Base-by-base conservation (phyloP, 2,888 invertebrate genomes). In the Ommatoiulus sabulosus region DNA sequence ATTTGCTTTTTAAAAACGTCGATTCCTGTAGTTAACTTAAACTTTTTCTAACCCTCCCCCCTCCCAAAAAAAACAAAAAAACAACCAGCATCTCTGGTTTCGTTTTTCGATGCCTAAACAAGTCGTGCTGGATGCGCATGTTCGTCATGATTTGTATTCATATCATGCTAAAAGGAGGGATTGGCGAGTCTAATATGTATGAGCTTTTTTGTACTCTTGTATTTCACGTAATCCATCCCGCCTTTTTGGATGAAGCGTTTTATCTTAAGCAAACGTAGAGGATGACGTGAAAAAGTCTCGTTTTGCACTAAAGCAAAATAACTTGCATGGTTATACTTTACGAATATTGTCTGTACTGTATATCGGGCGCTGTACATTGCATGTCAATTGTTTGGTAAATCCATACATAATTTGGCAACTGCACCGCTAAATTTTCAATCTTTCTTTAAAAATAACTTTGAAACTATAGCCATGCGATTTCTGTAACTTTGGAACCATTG, bases 1-100 rank as follows among this genome's bases (percentile, higher is more conserved):
- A 63, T 63, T 63, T 63, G n/a, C 63, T 20, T 63, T 52, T 52
- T 57, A n/a, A 63, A 63, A 63, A 63, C 63, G n/a, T 63, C 63
- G 3, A 5, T 5, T 63, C 63, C n/a, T 63, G 20, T 63, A 17
- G 57, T 57, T 12, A 57, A 57, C 15, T 17, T 12, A 57, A 57
- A 17, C 17, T 15, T 12, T 63, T 63, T 63, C n/a, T 63, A 0
- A 35, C 2, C 35, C 35, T 2, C 35, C 35, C 35, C 35, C 35
- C 35, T 35, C 35, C 35, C 2, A 35, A 12, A 52, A 12, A 4
- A 63, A n/a, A n/a, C n/a, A n/a, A n/a, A n/a, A n/a, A n/a, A n/a
- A n/a, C n/a, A n/a, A n/a, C 3, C 17, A n/a, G 3, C 63, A 63
- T 63, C n/a, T 63, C n/a, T 63, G 63, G 63, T 63, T 63, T 63